Evolutionary conservation across 1,140 invertebrate genomes (phyloP).

Genomic region (Trichoplusia ni): DNA sequence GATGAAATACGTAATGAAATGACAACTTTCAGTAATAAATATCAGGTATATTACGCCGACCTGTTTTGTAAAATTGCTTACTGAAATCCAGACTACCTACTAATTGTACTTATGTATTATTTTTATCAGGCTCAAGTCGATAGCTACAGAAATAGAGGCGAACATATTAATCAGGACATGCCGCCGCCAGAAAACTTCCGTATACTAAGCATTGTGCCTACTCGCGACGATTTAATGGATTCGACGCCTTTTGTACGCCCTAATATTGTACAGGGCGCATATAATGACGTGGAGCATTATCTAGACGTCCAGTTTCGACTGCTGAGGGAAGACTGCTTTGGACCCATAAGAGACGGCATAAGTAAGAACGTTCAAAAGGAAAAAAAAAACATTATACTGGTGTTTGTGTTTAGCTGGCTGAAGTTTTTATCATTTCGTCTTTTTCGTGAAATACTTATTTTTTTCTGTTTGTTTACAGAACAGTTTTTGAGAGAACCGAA

Average conservation of each 20-base stretch:
- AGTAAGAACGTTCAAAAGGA: constrained; percentile 37
- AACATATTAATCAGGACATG: constrained; percentile 33
- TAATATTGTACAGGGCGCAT: constrained; percentile 84
- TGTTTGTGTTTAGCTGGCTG: background rate
- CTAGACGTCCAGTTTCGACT: constrained; percentile 90
- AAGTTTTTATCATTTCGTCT: background rate
- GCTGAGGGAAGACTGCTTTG: constrained; percentile 88
- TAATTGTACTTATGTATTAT: background rate
- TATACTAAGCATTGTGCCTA: constrained; percentile 76
- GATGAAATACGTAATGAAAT: constrained; percentile 56
- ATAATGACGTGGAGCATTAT: constrained; percentile 86
- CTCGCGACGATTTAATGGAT: constrained; percentile 53
- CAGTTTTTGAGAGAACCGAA: constrained; percentile 59
- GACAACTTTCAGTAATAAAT: constrained; percentile 48
- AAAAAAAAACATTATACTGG: background rate
- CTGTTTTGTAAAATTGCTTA: background rate
- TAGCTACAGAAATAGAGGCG: background rate
- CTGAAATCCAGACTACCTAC: background rate
- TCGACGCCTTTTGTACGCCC: constrained; percentile 53
- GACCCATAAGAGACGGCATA: constrained; percentile 83
- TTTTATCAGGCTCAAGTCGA: background rate
- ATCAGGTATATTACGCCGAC: constrained; percentile 38
- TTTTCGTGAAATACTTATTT: constrained; percentile 20
- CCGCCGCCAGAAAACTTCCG: constrained; percentile 76
- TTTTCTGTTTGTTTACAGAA: constrained; percentile 53